Evolutionary conservation across 2,113 vertebrate species (phyloP).

Genomic region (Neogale vison): DNA sequence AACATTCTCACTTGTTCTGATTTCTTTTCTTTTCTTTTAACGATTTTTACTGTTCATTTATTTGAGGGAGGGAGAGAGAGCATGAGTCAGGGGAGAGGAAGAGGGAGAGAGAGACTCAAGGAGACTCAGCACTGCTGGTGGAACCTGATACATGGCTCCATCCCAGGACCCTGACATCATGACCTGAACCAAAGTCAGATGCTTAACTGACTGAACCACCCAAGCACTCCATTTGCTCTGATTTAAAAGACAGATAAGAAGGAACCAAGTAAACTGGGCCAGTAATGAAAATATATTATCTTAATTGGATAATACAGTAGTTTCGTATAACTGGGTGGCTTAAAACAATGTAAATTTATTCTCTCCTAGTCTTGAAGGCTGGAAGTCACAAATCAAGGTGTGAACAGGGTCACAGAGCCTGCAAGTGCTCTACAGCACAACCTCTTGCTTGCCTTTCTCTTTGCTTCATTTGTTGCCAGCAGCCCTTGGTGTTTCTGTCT

Average conservation of each 20-base stretch:
- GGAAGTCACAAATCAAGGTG: background rate
- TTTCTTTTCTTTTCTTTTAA: background rate
- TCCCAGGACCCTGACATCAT: background rate
- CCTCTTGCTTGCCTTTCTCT: background rate
- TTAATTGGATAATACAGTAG: background rate
- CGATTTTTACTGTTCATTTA: background rate
- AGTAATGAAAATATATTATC: background rate
- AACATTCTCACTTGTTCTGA: background rate
- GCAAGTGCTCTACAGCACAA: background rate
- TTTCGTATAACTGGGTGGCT: too few species aligned
- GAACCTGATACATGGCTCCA: background rate
- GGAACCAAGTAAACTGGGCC: background rate
- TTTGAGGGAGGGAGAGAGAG: background rate
- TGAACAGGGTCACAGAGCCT: background rate
- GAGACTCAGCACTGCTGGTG: background rate
- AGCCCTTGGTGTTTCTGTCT: background rate
- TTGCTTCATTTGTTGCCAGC: background rate
- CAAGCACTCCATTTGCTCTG: background rate
- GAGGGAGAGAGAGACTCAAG: background rate
- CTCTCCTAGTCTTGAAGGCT: background rate
- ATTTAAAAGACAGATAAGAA: background rate
- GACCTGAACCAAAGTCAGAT: background rate
- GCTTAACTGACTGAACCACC: background rate
- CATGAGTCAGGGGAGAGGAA: background rate
- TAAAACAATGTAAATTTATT: background rate